Evolutionary conservation across 64 coral and sea anemone species (phyloP).

Genomic region (Stichodactyla mertensii): DNA sequence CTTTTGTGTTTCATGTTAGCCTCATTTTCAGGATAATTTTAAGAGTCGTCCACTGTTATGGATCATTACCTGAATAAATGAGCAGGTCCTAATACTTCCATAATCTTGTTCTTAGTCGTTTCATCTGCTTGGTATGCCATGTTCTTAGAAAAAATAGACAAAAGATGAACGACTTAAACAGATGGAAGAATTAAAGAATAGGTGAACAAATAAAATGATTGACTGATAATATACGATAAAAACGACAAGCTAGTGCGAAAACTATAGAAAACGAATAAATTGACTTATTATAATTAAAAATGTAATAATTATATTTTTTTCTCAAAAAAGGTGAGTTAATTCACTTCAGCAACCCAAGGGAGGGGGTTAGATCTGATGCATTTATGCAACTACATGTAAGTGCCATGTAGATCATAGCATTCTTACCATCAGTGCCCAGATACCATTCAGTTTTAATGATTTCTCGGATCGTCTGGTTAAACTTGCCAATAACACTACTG

Average conservation of each 20-base stretch:
- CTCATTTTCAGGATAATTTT: no score
- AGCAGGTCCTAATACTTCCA: constrained; percentile 78
- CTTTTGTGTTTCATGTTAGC: no score
- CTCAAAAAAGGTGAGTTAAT: no score
- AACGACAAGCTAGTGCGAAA: no score
- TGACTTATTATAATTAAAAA: no score
- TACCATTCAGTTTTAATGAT: constrained; percentile 81
- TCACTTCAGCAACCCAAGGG: no score
- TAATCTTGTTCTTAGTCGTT: constrained; percentile 84
- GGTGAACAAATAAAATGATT: background rate
- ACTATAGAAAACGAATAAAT: no score
- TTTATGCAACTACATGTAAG: no score
- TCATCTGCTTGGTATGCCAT: constrained; percentile 97
- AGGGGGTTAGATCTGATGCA: no score
- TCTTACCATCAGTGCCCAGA: constrained; percentile 96
- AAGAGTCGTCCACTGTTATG: no score
- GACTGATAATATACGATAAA: no score
- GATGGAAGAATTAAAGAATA: constrained; percentile 5
- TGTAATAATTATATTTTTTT: no score
- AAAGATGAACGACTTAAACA: background rate
- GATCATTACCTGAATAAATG: constrained; percentile 71
- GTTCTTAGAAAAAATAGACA: constrained; percentile 45
- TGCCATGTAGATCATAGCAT: background rate
- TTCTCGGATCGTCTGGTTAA: constrained; percentile 73
- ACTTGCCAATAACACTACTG: constrained; percentile 72